phyloP scores from a whole-genome alignment of 2,797 vertebrate species.

The Silurus lanzhouensis region DNA sequence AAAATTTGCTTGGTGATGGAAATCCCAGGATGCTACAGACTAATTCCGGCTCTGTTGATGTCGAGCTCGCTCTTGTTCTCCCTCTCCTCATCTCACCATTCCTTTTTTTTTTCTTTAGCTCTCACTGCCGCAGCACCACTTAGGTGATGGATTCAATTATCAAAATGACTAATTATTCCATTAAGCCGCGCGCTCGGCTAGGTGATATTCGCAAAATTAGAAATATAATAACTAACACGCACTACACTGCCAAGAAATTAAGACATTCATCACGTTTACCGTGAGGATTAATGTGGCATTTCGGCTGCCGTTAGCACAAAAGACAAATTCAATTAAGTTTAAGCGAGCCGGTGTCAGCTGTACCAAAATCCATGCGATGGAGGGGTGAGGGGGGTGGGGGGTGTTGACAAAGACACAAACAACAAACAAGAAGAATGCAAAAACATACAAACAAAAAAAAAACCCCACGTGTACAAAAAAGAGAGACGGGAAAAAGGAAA shows the following conservation, averaged over 20 bases:
- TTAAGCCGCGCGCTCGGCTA: slow-evolving; percentile 88
- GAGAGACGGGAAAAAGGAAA: neutral
- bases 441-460: neutral
- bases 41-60: neutral
- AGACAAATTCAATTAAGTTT: slow-evolving; percentile 96
- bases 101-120: slow-evolving; percentile 27
- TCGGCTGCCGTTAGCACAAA: slow-evolving; percentile 91
- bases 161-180: slow-evolving; percentile 98
- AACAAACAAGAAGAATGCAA: neutral
- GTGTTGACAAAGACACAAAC: slow-evolving; percentile 16
- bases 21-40: neutral
- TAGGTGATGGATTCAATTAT: slow-evolving; percentile 95
- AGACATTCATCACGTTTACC: slow-evolving; percentile 97
- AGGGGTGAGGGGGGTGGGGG: too few relatives aligned
- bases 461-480: neutral
- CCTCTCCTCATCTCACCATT: slow-evolving; percentile 7
- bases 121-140: slow-evolving; percentile 72
- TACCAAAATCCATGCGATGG: slow-evolving; percentile 71
- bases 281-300: slow-evolving; percentile 94
- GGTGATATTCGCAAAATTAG: slow-evolving; percentile 94
- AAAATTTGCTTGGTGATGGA: slow-evolving; percentile 10
- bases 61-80: neutral
- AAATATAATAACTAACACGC: slow-evolving; percentile 97
- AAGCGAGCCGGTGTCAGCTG: slow-evolving; percentile 84
- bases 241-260: slow-evolving; percentile 91